Evolutionary conservation across 2,888 invertebrate genomes (phyloP).

Genomic region (Cheilosia variabilis): DNA sequence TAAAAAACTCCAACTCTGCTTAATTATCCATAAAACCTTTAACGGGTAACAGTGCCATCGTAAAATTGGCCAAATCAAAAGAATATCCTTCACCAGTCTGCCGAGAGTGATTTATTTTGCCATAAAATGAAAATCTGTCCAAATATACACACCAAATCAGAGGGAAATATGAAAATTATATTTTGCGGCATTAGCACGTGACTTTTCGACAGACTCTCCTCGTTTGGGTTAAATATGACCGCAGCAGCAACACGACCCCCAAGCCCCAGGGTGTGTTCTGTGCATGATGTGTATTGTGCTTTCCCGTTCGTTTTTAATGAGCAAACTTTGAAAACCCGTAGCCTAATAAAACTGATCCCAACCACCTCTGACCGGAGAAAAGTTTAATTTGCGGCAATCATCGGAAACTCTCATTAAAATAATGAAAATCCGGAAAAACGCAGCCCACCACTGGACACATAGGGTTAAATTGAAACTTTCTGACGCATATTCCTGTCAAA

Average conservation of each 20-base stretch:
- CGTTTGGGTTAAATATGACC: constrained; percentile 42
- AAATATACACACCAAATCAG: constrained; percentile 46
- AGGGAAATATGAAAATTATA: constrained; percentile 64
- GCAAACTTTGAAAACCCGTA: constrained; percentile 65
- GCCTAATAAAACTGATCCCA: constrained; percentile 68
- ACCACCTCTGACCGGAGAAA: constrained; percentile 23
- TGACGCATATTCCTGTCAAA: constrained; percentile 29
- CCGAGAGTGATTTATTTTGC: constrained; percentile 58
- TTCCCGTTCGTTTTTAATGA: constrained; percentile 69
- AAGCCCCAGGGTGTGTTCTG: not conserved
- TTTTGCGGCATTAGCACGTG: constrained; percentile 74
- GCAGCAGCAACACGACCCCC: constrained; percentile 9
- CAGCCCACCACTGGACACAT: not conserved
- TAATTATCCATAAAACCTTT: constrained; percentile 53
- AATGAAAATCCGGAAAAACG: constrained; percentile 50
- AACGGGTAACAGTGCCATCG: constrained; percentile 11
- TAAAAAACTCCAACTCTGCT: constrained; percentile 22
- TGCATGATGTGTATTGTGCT: not conserved
- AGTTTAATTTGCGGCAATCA: constrained; percentile 73
- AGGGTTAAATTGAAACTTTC: constrained; percentile 65
- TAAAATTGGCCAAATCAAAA: constrained; percentile 71
- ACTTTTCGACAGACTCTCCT: constrained; percentile 56
- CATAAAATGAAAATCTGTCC: constrained; percentile 63
- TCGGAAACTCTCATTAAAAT: constrained; percentile 69
- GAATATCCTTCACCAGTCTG: constrained; percentile 17